These are phyloP conservation scores for Lepisosteus oculatus DNA, from an alignment of 2,113 vertebrate genomes.

Conservation along the genomic window DNA sequence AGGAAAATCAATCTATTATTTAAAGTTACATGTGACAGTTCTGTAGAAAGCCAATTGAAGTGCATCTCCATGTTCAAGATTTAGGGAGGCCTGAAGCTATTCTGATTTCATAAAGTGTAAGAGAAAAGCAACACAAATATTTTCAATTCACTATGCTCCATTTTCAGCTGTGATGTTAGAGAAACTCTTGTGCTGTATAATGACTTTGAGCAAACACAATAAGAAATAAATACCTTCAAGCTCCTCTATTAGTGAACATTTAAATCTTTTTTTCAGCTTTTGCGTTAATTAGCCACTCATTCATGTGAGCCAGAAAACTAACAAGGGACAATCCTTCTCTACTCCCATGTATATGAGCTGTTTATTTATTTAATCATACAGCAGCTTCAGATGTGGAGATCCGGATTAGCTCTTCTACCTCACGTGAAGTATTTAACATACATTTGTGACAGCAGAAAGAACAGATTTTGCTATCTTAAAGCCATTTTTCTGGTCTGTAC, in stretches of 20 bases:
- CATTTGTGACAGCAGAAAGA: too few species aligned
- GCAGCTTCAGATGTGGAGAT: constrained; percentile 56
- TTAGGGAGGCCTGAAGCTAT: constrained; percentile 52
- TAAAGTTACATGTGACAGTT: constrained; percentile 57
- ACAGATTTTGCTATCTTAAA: too few species aligned
- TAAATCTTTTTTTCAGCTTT: constrained; percentile 46
- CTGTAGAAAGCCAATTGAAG: constrained; percentile 44
- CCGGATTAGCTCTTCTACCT: constrained; percentile 64
- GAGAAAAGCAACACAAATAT: constrained; percentile 28
- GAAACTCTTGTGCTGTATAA: constrained; percentile 57
- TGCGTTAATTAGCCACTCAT: constrained; percentile 70
- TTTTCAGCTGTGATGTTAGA: constrained; percentile 43
- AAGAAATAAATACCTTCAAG: constrained; percentile 71
- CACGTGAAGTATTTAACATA: constrained; percentile 68
- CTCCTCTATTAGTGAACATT: constrained; percentile 70
- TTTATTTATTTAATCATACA: constrained; percentile 62
- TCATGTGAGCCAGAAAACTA: constrained; percentile 58
- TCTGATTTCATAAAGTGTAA: constrained; percentile 41
- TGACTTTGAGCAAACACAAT: constrained; percentile 66
- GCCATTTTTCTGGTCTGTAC: constrained; percentile 46
- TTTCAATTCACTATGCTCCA: constrained; percentile 17
- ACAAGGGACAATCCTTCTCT: constrained; percentile 56
- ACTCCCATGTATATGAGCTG: constrained; percentile 48
- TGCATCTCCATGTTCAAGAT: constrained; percentile 46
- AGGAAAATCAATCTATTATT: constrained; percentile 63